Base-by-base conservation (phyloP, 2,113 vertebrate genomes). In the Rousettus leschenaultii region DNA sequence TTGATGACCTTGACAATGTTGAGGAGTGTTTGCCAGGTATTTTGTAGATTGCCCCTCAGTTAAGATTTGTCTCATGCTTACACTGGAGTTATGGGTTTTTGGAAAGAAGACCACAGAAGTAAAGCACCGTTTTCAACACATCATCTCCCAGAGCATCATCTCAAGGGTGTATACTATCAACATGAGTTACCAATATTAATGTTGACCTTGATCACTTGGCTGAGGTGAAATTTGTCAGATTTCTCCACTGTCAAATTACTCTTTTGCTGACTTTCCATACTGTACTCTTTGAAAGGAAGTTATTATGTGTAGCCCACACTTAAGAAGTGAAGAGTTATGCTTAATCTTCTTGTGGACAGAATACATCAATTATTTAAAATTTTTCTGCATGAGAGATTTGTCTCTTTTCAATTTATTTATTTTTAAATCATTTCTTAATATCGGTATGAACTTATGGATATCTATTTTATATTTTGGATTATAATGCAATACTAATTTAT, bases 391-490 rank as follows among this genome's bases (percentile, higher is more conserved):
- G 30, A 7, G 59, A 94, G 35, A 21, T 80, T 88, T 80, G 24
- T 94, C 24, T 91, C 14, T 65, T 21, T 35, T 86, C 43, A 18
- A 59, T 86, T 92, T 77, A 70, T 70, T 75, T 43, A 43, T 43
- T 40, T 40, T 87, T 86, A 4, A 84, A 59, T 80, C 45, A 40
- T 79, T 89, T 79, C 21, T 95, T 61, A 45, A 30, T 77, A 15
- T 71, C 16, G 33, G 1, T 86, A 74, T 24, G 4, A 28, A 40
- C 22, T 66, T 11, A 19, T 38, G 21, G 22, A 18, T 94, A 57
- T 30, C 19, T 93, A 63, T 26, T 86, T 77, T 86, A 74, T 63
- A 53, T 90, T 94, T 82, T 84, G 40, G 40, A 68, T 86, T 95
- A 38, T 66, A 92, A 90, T 79, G 16, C 38, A 75, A 40, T 61